Percentiles rank a stretch among this genome's conserved stretches.
These are phyloP conservation scores for Rana temporaria DNA, from an alignment of 2,113 vertebrate genomes.

Conservation along the genomic window DNA sequence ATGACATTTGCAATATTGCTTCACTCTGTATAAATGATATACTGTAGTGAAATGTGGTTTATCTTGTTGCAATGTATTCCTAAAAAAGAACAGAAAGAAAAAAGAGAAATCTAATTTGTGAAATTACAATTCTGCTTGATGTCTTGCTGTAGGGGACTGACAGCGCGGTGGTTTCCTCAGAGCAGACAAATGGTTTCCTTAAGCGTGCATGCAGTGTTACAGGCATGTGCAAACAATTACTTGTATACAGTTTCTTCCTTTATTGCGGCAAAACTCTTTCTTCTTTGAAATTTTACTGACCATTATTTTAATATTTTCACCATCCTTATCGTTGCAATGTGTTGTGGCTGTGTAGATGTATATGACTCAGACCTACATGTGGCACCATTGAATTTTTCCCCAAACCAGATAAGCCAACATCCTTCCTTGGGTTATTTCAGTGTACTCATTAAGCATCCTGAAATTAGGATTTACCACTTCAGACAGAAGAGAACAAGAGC, in stretches of 20 bases:
- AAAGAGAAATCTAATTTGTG: no score
- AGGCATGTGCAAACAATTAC: slow-evolving; percentile 24
- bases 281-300: background rate
- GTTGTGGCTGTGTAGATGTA: background rate
- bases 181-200: background rate
- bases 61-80: background rate
- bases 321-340: slow-evolving; percentile 28
- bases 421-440: background rate
- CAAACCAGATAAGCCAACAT: background rate
- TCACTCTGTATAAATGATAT: background rate
- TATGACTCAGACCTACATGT: slow-evolving; percentile 1
- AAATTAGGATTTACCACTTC: background rate
- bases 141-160: background rate
- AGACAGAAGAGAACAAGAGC: background rate
- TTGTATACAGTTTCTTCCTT: slow-evolving; percentile 2
- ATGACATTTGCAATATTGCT: background rate
- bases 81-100: background rate
- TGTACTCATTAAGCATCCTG: background rate
- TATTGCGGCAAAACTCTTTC: slow-evolving; percentile 18
- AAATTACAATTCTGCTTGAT: no score
- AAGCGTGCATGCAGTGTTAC: background rate
- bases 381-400: background rate
- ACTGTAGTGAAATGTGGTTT: background rate
- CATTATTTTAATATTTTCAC: slow-evolving; percentile 21
- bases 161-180: background rate